Conservation (phyloP, 2,888 invertebrate genomes). For the Chalcosyrphus nemorum region DNA sequence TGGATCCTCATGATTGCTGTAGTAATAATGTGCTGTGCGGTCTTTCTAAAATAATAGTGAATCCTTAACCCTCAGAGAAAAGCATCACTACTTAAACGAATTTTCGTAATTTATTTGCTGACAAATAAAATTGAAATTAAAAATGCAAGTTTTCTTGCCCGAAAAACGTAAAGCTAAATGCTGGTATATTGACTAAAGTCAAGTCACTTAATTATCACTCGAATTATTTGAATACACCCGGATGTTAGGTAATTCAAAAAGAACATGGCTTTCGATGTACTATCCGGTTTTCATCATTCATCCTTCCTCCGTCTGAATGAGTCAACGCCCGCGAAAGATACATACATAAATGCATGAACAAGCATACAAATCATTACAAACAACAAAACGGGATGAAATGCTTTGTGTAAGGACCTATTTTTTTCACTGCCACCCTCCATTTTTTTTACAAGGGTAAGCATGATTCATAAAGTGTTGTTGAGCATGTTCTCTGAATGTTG, state of each 20-base stretch:
- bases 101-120: no score
- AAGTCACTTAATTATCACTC: not conserved
- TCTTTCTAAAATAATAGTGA: no score
- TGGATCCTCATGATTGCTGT: no score
- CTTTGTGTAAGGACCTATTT: not conserved
- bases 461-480: not conserved
- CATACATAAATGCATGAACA: not conserved
- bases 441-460: not conserved
- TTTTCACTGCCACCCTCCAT: not conserved
- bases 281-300: not conserved
- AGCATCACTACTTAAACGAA: no score
- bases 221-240: not conserved
- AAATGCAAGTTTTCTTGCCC: not conserved
- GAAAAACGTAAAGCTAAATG: no score
- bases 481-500: not conserved
- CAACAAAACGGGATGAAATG: not conserved
- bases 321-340: conserved; percentile 19
- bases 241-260: no score
- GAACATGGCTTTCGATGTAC: not conserved
- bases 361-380: not conserved
- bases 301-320: not conserved
- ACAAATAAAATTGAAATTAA: no score
- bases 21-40: no score
- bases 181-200: no score
- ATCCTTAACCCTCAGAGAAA: no score